Evolutionary conservation across 2,113 vertebrate species (phyloP), one percentile per base, ranked within the genome.

Genomic region (Archocentrus centrarchus): DNA sequence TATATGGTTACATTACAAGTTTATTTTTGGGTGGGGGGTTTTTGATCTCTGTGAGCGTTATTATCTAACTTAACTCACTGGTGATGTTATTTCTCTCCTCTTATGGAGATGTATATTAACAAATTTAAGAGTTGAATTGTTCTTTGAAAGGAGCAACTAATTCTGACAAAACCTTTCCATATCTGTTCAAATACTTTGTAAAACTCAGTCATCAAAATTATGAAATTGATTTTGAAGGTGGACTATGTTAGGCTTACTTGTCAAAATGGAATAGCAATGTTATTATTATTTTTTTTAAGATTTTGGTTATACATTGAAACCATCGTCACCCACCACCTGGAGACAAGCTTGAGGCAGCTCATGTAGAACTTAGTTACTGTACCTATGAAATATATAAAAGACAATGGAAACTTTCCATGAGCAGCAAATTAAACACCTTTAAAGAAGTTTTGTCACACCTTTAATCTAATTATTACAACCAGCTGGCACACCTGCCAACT

Each of bases 81-180:
- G 11, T 57, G 55, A 87, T 78, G 59, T 66, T 68, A 9, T 86
- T 76, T 66, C 30, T 77, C 75, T 83, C 60, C 37, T 83, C 68
- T 75, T 32, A 79, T 22, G 27, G 80, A 88, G 70, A 82, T 86
- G n/a, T 60, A 24, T 77, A 35, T 91, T 87, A 88, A 84, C 63
- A 79, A 47, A 53, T 55, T 27, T 70, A 79, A 73, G 70, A 61
- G 11, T 64, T 79, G 76, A 59, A 90, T 85, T 83, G 57, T 89
- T 84, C 59, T 76, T 85, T 86, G 81, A 85, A 88, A 92, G 64
- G 83, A 91, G 81, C 84, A 76, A 79, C 62, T 64, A 44, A 62
- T 78, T 30, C 39, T 75, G 59, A 80, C 5, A 0, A 81, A 79
- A 77, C 37, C 2, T 39, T n/a, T 58, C 30, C 55, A 83, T 80